Percentiles rank a stretch among this genome's conserved stretches.
Conservation (phyloP, 2,113 vertebrate species). For the Origma solitaria region DNA sequence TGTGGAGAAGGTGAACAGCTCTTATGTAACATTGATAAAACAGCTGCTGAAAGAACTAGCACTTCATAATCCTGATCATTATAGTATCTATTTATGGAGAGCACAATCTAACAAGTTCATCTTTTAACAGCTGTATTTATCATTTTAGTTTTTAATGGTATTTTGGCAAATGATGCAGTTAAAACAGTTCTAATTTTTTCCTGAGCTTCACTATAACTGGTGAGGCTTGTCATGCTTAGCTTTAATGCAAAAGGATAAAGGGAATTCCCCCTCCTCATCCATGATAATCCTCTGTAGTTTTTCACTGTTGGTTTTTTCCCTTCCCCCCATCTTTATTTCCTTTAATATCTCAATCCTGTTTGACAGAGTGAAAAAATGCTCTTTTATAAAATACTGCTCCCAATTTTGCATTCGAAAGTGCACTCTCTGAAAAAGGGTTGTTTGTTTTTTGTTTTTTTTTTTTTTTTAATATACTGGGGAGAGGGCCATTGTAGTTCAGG, state of each 20-base stretch:
- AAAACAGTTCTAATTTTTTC: background rate
- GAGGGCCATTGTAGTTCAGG: background rate
- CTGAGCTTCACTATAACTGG: background rate
- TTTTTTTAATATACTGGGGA: background rate
- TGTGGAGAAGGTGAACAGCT: constrained; percentile 8
- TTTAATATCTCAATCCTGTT: background rate
- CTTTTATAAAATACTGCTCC: background rate
- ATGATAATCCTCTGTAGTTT: background rate
- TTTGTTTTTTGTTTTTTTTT: background rate
- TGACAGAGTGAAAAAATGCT: background rate
- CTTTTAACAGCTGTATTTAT: background rate
- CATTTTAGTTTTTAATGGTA: background rate
- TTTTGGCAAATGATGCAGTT: background rate
- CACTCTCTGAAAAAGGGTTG: background rate
- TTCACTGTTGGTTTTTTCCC: background rate
- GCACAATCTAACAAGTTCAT: background rate
- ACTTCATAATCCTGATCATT: background rate
- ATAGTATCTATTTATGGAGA: background rate
- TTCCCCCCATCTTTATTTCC: background rate
- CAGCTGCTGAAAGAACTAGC: constrained; percentile 8
- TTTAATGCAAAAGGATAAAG: background rate
- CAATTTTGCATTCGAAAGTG: background rate
- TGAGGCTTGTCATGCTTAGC: background rate
- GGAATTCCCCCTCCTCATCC: background rate
- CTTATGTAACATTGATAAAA: constrained; percentile 21